Conservation (phyloP, 2,888 invertebrate genomes). For the Trimorus sp. region DNA sequence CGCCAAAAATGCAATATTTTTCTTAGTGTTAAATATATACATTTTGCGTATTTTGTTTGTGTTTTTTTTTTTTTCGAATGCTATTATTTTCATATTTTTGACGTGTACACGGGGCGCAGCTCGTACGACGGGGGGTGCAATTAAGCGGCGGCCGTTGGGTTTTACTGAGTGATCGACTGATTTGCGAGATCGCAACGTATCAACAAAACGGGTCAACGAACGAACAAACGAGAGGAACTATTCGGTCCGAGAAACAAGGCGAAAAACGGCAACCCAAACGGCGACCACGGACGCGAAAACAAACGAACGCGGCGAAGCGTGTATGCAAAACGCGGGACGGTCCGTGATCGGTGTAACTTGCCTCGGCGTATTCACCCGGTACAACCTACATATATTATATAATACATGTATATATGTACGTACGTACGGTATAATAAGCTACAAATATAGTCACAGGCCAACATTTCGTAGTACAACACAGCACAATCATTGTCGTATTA, state of each 20-base stretch:
- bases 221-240: conserved; percentile 34
- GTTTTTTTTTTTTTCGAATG: no score
- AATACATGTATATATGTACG: conserved; percentile 74
- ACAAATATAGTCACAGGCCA: conserved; percentile 81
- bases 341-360: conserved; percentile 46
- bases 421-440: conserved; percentile 76
- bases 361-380: conserved; percentile 68
- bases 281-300: conserved; percentile 28
- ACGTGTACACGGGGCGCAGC: no score
- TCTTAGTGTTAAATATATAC: no score
- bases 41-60: no score
- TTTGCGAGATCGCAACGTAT: conserved; percentile 23
- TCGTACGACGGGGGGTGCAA: not conserved
- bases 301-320: not conserved
- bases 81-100: not conserved
- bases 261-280: conserved; percentile 18
- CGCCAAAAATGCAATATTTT: no score
- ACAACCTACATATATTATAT: conserved; percentile 77
- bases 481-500: conserved; percentile 81
- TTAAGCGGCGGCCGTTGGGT: conserved; percentile 19
- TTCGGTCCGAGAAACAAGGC: conserved; percentile 17
- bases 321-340: conserved; percentile 44
- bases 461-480: conserved; percentile 82
- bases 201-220: conserved; percentile 24
- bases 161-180: conserved; percentile 17